phyloP scores from a whole-genome alignment of 2,888 invertebrate genomes.

The Nebria salina region DNA sequence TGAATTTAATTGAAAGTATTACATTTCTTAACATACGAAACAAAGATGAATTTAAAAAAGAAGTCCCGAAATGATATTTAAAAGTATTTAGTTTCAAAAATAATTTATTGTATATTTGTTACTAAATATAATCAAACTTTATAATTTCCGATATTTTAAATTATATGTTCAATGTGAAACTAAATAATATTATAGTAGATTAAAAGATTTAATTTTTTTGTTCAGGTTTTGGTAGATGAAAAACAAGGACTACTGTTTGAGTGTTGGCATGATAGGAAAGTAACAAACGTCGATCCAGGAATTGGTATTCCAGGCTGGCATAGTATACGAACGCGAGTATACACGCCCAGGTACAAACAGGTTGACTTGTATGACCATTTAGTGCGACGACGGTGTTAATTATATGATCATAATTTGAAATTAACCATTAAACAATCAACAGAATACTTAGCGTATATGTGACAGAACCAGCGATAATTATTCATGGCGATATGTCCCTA shows the following conservation, averaged over 20 bases:
- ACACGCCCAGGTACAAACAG: constrained; percentile 75
- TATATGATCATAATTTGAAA: constrained; percentile 59
- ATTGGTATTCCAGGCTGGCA: constrained; percentile 71
- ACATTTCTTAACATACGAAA: no score
- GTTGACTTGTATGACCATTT: constrained; percentile 84
- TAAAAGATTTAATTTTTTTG: constrained; percentile 37
- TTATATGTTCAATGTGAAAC: no score
- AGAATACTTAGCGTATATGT: background rate
- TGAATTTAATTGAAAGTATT: no score
- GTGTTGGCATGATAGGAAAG: constrained; percentile 81
- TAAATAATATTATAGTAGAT: no score
- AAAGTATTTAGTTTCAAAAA: no score
- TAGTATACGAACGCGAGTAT: constrained; percentile 71
- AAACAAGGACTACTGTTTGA: constrained; percentile 79
- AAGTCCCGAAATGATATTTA: no score
- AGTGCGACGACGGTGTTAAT: constrained; percentile 63
- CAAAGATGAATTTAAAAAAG: no score
- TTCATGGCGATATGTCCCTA: no score
- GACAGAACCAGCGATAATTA: background rate
- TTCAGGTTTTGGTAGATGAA: constrained; percentile 76
- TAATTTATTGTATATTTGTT: no score
- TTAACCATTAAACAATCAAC: background rate
- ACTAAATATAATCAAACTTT: no score
- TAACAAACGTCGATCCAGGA: constrained; percentile 76
- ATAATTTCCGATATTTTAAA: no score